Evolutionary conservation across 2,888 invertebrate genomes (phyloP).

Genomic region (Elegia similella): DNA sequence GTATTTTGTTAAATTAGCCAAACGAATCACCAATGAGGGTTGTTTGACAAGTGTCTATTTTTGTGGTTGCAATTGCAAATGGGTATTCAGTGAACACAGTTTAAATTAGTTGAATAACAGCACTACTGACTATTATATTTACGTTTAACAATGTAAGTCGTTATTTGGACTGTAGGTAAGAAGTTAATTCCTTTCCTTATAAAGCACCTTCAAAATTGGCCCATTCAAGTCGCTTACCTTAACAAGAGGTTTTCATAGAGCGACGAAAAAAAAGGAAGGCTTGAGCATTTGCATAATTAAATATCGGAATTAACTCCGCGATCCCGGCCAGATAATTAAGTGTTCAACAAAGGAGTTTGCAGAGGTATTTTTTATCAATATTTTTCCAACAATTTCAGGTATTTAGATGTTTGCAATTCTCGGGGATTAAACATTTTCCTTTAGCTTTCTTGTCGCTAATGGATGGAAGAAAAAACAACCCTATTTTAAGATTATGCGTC

Average conservation of each 20-base stretch:
- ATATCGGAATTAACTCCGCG: constrained; percentile 59
- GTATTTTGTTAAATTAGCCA: too few relatives aligned
- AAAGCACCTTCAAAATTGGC: constrained; percentile 24
- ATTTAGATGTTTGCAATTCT: constrained; percentile 52
- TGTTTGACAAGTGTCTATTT: too few relatives aligned
- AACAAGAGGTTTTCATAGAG: constrained; percentile 42
- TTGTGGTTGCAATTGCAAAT: too few relatives aligned
- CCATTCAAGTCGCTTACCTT: constrained; percentile 37
- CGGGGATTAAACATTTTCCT: constrained; percentile 47
- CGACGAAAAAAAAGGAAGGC: constrained; percentile 49
- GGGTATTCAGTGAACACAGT: too few relatives aligned
- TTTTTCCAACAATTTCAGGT: constrained; percentile 37
- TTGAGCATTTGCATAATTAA: constrained; percentile 67
- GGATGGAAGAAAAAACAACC: constrained; percentile 51
- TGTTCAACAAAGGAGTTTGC: constrained; percentile 48
- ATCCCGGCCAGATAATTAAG: constrained; percentile 58
- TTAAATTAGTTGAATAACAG: too few relatives aligned
- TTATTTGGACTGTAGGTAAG: constrained; percentile 5
- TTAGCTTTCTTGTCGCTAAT: constrained; percentile 48
- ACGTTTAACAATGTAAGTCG: neutral
- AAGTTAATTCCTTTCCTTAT: constrained; percentile 18
- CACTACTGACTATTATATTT: too few relatives aligned
- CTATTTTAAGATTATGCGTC: constrained; percentile 42
- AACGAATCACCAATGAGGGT: too few relatives aligned
- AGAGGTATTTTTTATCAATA: constrained; percentile 40